phyloP scores from a whole-genome alignment of 2,797 vertebrate genomes.

The Cyprinella venusta region DNA sequence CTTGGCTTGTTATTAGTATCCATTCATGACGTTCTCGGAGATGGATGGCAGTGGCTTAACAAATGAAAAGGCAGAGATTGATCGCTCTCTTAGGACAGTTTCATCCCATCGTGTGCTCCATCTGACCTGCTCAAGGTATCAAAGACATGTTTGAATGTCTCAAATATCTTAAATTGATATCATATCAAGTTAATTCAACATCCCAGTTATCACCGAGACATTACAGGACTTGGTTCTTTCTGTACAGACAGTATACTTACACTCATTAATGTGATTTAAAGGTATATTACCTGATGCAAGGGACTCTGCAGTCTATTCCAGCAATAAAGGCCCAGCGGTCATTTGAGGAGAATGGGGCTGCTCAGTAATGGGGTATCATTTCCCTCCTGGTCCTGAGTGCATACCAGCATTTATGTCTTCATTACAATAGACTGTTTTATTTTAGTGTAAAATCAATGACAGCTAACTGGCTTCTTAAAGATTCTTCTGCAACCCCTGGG shows the following conservation, averaged over 20 bases:
- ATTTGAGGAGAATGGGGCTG: constrained; percentile 40
- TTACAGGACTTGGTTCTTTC: background rate
- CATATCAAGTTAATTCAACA: constrained; percentile 37
- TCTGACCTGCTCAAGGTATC: constrained; percentile 37
- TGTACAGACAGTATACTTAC: constrained; percentile 13
- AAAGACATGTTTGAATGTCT: constrained; percentile 32
- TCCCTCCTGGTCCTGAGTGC: constrained; percentile 54
- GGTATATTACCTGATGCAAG: constrained; percentile 5
- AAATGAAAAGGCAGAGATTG: constrained; percentile 22
- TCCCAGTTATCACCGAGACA: constrained; percentile 11
- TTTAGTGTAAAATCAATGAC: constrained; percentile 70
- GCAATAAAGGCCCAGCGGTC: constrained; percentile 14
- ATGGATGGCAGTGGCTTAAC: constrained; percentile 9
- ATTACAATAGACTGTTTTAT: constrained; percentile 55
- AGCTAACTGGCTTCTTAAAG: constrained; percentile 49
- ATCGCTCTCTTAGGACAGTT: constrained; percentile 18
- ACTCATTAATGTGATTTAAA: constrained; percentile 35
- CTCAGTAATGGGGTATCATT: constrained; percentile 38
- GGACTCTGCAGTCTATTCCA: background rate
- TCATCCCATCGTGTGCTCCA: constrained; percentile 18
- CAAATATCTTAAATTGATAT: constrained; percentile 55
- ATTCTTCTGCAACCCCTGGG: constrained; percentile 16
- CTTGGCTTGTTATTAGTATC: constrained; percentile 16
- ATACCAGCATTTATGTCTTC: constrained; percentile 64
- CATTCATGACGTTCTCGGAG: constrained; percentile 51